These are phyloP conservation scores for Teleopsis dalmanni DNA, from an alignment of 1,140 invertebrate genomes.

Conservation along the genomic window DNA sequence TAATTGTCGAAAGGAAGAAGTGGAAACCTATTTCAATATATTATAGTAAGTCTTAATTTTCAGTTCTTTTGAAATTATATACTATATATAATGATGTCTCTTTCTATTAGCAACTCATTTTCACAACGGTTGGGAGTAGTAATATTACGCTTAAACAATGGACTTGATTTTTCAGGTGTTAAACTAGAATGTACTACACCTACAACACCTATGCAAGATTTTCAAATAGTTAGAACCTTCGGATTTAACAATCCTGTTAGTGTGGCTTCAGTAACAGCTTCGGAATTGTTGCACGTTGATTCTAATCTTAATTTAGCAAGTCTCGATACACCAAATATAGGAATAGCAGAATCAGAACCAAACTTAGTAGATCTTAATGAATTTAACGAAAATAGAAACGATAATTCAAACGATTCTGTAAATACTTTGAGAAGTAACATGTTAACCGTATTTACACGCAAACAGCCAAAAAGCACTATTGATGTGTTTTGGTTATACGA, in stretches of 20 bases:
- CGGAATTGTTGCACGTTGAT: constrained; percentile 56
- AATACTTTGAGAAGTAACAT: constrained; percentile 55
- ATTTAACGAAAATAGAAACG: constrained; percentile 16
- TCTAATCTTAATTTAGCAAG: constrained; percentile 56
- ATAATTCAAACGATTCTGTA: constrained; percentile 55
- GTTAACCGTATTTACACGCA: constrained; percentile 62
- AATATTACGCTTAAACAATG: constrained; percentile 74
- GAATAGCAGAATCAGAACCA: constrained; percentile 33
- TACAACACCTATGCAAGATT: constrained; percentile 23
- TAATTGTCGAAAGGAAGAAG: constrained; percentile 59
- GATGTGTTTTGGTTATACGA: constrained; percentile 98
- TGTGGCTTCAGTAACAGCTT: constrained; percentile 34
- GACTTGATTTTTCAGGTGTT: constrained; percentile 66
- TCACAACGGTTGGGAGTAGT: constrained; percentile 82
- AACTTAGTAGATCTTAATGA: constrained; percentile 26
- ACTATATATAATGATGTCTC: not conserved
- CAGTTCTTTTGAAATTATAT: not conserved
- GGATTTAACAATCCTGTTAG: constrained; percentile 35
- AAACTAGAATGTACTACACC: constrained; percentile 40
- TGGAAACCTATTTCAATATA: constrained; percentile 85
- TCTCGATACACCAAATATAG: constrained; percentile 32
- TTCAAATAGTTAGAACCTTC: constrained; percentile 20
- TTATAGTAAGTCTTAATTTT: constrained; percentile 68
- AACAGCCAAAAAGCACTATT: constrained; percentile 67
- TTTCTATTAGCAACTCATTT: constrained; percentile 71